These are phyloP conservation scores for Smutsia gigantea DNA, from an alignment of 2,797 vertebrate species.

Conservation along the genomic window DNA sequence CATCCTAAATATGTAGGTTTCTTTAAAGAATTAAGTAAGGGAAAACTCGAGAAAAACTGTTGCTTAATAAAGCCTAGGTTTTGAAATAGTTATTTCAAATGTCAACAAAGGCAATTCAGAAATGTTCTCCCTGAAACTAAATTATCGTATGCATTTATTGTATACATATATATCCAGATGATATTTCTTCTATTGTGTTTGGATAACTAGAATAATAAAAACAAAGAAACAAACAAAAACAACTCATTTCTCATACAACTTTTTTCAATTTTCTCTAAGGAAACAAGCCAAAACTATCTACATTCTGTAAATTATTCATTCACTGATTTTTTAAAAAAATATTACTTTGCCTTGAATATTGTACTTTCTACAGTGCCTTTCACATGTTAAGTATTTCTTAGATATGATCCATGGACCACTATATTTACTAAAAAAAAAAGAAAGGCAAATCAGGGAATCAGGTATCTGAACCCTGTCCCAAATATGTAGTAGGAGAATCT, in stretches of 20 bases:
- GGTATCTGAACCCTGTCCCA: background rate
- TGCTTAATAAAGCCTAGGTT: background rate
- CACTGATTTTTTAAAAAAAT: background rate
- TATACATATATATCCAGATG: background rate
- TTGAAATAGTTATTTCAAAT: conserved; percentile 8
- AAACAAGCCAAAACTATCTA: background rate
- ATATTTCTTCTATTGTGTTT: background rate
- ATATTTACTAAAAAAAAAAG: background rate
- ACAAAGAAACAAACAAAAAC: background rate
- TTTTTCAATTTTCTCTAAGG: conserved; percentile 4
- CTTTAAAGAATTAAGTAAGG: background rate
- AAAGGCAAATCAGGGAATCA: background rate
- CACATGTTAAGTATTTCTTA: background rate
- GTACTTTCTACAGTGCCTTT: background rate
- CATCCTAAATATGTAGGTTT: background rate
- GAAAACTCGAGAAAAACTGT: background rate
- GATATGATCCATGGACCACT: background rate
- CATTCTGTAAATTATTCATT: background rate
- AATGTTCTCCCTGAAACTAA: background rate
- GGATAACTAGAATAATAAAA: background rate
- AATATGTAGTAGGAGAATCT: background rate
- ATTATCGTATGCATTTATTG: background rate
- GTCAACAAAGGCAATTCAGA: background rate
- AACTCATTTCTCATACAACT: background rate
- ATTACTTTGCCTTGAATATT: background rate